phyloP scores from a whole-genome alignment of 2,797 vertebrate species.

The Thripadectes ignobilis region DNA sequence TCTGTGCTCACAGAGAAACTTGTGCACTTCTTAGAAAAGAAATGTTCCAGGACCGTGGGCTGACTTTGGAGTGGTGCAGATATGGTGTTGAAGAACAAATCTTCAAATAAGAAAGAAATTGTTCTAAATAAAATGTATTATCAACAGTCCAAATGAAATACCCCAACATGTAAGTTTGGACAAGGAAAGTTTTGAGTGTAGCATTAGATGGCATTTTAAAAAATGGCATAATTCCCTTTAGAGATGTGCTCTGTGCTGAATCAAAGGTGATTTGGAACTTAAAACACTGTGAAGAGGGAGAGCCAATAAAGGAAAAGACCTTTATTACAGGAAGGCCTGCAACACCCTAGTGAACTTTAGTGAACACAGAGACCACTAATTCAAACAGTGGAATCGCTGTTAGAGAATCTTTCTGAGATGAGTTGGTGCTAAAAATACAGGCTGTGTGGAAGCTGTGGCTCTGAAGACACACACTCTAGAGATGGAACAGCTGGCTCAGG shows the following conservation, averaged over 20 bases:
- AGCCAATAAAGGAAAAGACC: conserved; percentile 31
- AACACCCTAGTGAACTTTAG: conserved; percentile 42
- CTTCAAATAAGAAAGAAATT: background rate
- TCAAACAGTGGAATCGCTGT: conserved; percentile 72
- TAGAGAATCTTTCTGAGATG: conserved; percentile 69
- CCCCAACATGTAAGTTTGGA: background rate
- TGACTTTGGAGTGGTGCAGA: background rate
- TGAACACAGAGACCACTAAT: conserved; percentile 61
- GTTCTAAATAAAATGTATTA: background rate
- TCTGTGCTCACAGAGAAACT: background rate
- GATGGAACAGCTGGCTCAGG: conserved; percentile 61
- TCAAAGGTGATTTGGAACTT: conserved; percentile 3
- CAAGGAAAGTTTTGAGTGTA: background rate
- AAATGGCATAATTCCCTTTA: background rate
- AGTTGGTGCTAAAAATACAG: conserved; percentile 70
- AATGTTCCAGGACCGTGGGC: background rate
- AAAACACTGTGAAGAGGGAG: conserved; percentile 31
- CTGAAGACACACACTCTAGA: conserved; percentile 68
- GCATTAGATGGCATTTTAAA: background rate
- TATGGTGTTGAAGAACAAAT: background rate
- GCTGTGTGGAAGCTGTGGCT: conserved; percentile 64
- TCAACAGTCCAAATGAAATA: background rate
- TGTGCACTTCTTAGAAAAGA: background rate
- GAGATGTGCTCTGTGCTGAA: background rate
- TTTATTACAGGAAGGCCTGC: background rate